Base-by-base conservation (phyloP, 2,888 invertebrate species). In the Scaptomyza caliginosa region DNA sequence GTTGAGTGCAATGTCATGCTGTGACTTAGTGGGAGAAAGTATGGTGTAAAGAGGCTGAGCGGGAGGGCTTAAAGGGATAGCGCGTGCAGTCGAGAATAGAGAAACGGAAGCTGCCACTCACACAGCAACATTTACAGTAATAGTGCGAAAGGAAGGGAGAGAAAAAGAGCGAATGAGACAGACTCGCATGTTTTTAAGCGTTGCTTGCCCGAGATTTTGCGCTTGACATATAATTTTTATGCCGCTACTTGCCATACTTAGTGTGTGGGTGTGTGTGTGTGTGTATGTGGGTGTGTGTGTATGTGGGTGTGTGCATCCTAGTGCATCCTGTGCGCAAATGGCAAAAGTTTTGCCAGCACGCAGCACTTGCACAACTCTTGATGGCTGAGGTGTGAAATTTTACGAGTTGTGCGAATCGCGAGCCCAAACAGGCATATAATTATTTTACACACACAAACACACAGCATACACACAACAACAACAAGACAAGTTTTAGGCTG, bases 171-270 rank as follows among this genome's bases (percentile, higher is more conserved):
- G 36, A 38, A 24, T 39, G n/a, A 13, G 17, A 32, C 16, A 63
- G 55, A 55, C 40, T 48, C 55, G 68, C 59, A 66, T 65, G 68
- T 49, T 79, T 34, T 16, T 34, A 67, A 83, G 67, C 69, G 62
- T 42, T 65, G 64, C 49, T 49, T 81, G 76, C 65, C 68, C 58
- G 66, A 78, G 77, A 78, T 74, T 80, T 77, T 70, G 67, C 77
- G 82, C 87, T 88, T 87, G 86, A 77, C 79, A 87, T 77, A 86
- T 76, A 67, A 82, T 82, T 88, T 78, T 78, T 75, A 77, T 80
- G 70, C 67, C 64, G 52, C 52, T 52, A 62, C 66, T 48, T 30
- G 40, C 48, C 50, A 40, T 70, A 38, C 34, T 45, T 39, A 58
- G 23, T 32, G 21, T 7, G 8, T 36, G 19, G 56, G 62, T 68